These are phyloP conservation scores for Aurelia aurita complex sp. Pacific DNA, from an alignment of 30 jellyfish, hydroid and myxozoan species.

Conservation along the genomic window DNA sequence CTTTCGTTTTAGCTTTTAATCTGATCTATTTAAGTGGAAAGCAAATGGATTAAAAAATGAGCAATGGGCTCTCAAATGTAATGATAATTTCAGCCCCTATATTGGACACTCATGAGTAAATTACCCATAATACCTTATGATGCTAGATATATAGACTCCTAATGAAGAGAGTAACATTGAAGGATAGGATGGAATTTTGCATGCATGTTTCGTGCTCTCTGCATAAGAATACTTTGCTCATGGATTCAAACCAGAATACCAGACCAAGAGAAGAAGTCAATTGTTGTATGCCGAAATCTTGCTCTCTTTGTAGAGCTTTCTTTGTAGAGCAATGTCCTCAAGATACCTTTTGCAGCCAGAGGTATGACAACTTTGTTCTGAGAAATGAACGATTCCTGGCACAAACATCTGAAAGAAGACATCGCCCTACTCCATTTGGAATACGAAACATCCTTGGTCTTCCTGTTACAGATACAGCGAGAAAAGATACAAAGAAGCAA, in stretches of 20 bases:
- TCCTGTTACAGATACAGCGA: constrained; percentile 22
- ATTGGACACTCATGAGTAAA: neutral
- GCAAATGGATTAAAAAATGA: constrained; percentile 42
- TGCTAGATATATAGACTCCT: neutral
- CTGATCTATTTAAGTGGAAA: constrained; percentile 35
- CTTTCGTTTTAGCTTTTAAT: constrained; percentile 26
- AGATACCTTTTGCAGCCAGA: neutral
- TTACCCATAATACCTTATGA: neutral
- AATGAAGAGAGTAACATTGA: neutral
- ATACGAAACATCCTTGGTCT: constrained; percentile 50
- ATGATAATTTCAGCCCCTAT: constrained; percentile 48
- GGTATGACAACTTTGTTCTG: neutral
- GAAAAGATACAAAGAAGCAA: neutral
- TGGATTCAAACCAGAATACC: neutral
- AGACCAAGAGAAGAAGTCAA: neutral
- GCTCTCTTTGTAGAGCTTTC: constrained; percentile 25
- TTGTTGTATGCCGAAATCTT: constrained; percentile 14
- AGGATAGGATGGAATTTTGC: neutral
- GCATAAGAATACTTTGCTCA: neutral
- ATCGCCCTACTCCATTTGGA: constrained; percentile 39
- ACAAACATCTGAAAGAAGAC: neutral
- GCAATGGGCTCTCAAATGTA: constrained; percentile 50
- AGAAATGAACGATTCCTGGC: neutral
- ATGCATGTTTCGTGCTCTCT: neutral
- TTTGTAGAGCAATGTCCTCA: constrained; percentile 8